Percentiles rank a stretch among this genome's conserved stretches.
These are phyloP conservation scores for Pyrrhia umbra DNA, from an alignment of 2,888 invertebrate species.

Conservation along the genomic window DNA sequence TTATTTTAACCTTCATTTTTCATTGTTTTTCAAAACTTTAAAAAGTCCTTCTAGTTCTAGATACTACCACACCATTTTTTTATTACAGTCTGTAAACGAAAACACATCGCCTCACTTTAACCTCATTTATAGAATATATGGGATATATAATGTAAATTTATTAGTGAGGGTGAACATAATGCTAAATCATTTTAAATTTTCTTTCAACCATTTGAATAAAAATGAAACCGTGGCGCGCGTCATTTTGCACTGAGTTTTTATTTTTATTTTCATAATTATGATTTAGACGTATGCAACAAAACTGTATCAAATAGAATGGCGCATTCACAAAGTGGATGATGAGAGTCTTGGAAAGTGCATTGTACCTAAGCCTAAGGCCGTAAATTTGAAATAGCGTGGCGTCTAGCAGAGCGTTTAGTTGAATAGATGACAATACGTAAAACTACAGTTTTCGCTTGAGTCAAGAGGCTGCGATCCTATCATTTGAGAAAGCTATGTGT, in stretches of 20 bases:
- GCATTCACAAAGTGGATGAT: constrained; percentile 4
- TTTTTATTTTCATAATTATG: constrained; percentile 9
- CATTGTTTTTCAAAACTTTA: constrained; percentile 7
- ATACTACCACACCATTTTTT: constrained; percentile 46
- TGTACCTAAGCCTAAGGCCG: background rate
- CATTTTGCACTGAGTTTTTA: constrained; percentile 10
- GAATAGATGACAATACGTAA: background rate
- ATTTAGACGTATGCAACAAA: constrained; percentile 7
- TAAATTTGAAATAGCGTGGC: background rate
- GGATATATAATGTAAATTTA: constrained; percentile 40
- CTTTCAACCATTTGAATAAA: constrained; percentile 32
- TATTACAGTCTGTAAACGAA: constrained; percentile 52
- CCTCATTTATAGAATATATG: constrained; percentile 40
- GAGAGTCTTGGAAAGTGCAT: constrained; percentile 9
- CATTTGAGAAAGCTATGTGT: background rate
- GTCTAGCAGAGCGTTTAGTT: background rate
- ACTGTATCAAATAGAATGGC: constrained; percentile 6
- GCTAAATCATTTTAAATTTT: constrained; percentile 31
- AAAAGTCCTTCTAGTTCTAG: constrained; percentile 9
- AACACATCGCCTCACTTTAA: constrained; percentile 45
- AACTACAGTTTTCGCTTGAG: background rate
- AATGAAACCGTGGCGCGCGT: background rate
- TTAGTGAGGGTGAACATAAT: constrained; percentile 39
- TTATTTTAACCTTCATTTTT: background rate
- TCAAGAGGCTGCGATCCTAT: background rate